Evolutionary conservation across 2,797 vertebrate species (phyloP).

Genomic region (Periparus ater): DNA sequence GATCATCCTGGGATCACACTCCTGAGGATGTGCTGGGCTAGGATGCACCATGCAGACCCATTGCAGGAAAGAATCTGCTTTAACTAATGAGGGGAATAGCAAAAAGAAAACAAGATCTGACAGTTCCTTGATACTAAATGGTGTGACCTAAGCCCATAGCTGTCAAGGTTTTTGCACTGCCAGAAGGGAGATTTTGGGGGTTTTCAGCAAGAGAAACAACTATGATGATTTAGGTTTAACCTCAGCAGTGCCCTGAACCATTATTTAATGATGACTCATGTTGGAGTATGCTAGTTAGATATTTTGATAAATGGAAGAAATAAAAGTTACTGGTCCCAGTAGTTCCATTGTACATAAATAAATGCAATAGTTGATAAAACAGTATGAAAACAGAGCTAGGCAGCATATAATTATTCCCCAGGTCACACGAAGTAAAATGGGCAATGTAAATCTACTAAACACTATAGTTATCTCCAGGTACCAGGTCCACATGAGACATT

Average conservation of each 20-base stretch:
- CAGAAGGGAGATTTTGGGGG: constrained; percentile 51
- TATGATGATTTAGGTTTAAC: constrained; percentile 60
- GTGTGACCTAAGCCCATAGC: constrained; percentile 55
- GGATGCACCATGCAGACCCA: neutral
- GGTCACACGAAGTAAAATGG: constrained; percentile 22
- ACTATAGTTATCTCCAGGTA: constrained; percentile 29
- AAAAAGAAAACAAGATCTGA: constrained; percentile 59
- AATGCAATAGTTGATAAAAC: constrained; percentile 47
- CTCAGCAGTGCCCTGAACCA: constrained; percentile 29
- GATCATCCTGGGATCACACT: constrained; percentile 51
- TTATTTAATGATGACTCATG: constrained; percentile 26
- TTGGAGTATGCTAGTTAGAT: constrained; percentile 48
- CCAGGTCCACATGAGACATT: neutral
- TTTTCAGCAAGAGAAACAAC: constrained; percentile 27
- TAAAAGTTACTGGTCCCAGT: constrained; percentile 14
- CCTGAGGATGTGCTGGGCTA: neutral
- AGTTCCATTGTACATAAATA: constrained; percentile 29
- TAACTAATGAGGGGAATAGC: constrained; percentile 65
- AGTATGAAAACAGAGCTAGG: neutral
- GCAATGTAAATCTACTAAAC: constrained; percentile 18
- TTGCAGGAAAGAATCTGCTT: constrained; percentile 16
- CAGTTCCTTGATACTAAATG: constrained; percentile 60
- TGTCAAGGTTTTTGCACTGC: constrained; percentile 51
- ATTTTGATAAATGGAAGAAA: constrained; percentile 53
- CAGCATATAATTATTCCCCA: constrained; percentile 30